Conservation (phyloP, 1,140 invertebrate species). For the Bombus ignitus region DNA sequence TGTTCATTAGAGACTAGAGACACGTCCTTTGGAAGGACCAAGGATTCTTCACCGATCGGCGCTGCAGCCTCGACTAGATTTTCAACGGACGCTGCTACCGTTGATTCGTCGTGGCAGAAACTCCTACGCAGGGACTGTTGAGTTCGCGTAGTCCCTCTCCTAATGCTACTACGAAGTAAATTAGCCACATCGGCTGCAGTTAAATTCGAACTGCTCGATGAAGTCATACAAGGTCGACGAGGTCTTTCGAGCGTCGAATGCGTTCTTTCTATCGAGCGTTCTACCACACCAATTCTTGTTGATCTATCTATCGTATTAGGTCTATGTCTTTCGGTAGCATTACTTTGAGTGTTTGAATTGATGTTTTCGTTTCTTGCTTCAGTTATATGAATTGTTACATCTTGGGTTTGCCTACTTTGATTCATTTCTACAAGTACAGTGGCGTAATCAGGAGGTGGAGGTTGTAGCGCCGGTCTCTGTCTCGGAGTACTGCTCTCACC, state of each 20-base stretch:
- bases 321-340: constrained; percentile 52
- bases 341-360: background rate
- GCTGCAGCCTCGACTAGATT: constrained; percentile 85
- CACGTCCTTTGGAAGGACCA: constrained; percentile 76
- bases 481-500: constrained; percentile 76
- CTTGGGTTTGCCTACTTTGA: constrained; percentile 69
- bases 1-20: constrained; percentile 75
- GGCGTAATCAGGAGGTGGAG: constrained; percentile 86
- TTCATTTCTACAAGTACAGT: constrained; percentile 86
- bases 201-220: constrained; percentile 75
- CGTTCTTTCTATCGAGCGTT: constrained; percentile 46
- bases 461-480: constrained; percentile 76
- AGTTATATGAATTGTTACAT: constrained; percentile 64
- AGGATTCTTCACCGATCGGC: constrained; percentile 84
- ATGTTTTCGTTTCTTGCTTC: constrained; percentile 67
- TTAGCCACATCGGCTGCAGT: constrained; percentile 85
- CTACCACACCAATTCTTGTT: constrained; percentile 52
- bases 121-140: constrained; percentile 70
- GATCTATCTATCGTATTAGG: constrained; percentile 75
- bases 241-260: constrained; percentile 59
- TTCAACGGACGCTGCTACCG: constrained; percentile 81
- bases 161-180: constrained; percentile 84
- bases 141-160: constrained; percentile 78
- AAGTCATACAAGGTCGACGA: constrained; percentile 23
- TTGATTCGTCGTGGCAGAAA: constrained; percentile 72